Base-by-base conservation (phyloP, 2,797 vertebrate genomes). In the Danio aesculapii region DNA sequence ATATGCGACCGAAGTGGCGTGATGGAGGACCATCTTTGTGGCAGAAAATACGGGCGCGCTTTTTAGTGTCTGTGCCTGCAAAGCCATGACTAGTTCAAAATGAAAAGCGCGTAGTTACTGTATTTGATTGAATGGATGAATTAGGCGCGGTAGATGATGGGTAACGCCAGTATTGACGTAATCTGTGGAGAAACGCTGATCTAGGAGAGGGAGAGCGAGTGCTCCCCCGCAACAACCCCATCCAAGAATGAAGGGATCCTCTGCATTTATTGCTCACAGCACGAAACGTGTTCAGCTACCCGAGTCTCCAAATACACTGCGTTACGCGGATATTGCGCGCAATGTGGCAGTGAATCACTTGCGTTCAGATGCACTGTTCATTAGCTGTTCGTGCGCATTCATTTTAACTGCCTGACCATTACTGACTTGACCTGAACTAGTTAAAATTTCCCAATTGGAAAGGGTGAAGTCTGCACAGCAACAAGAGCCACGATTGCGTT, bases 381-480 rank as follows among this genome's bases (percentile, higher is more conserved):
- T 19, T 43, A 78, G 39, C 30, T 21, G 11, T 30, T 12, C 63
- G 39, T 57, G 8, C 47, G 81, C 6, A 63, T 39, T 41, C 6
- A 30, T 11, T 16, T 59, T 14, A 61, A 44, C 43, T 52, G 43
- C 50, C 68, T 21, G 17, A n/a, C 13, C 39, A 43, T 30, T 21
- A 10, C 19, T 72, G 47, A 30, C 64, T 79, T 84, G 76, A 69
- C 13, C 79, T 49, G 84, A 93, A 93, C 88, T n/a, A 73, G 94
- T 95, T 94, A 94, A 94, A 75, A 62, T 59, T 61, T 77, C 64
- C 19, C 89, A 49, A 7, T 73, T 79, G 90, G 90, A 93, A 92
- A 91, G 87, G 89, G 90, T 85, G 86, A 94, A 94, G 92, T 95
- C 94, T 95, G 94, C 94, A 94, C 94, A 91, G 94, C 94, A 95